phyloP scores from a whole-genome alignment of 2,888 invertebrate genomes.

The Aphidius colemani region DNA sequence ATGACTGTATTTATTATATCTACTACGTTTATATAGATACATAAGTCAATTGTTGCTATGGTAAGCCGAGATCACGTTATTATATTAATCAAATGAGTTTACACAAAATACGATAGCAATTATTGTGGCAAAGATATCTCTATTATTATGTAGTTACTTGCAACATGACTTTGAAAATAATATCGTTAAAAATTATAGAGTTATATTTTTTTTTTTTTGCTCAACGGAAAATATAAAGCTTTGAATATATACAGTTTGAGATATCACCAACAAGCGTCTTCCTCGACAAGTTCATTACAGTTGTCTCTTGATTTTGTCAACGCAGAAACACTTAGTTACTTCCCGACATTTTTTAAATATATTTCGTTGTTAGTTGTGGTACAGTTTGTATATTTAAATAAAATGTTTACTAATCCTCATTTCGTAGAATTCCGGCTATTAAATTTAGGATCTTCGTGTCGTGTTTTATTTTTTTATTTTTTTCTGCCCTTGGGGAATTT shows the following conservation, averaged over 20 bases:
- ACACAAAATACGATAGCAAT: slow-evolving; percentile 21
- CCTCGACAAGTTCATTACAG: slow-evolving; percentile 47
- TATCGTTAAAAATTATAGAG: slow-evolving; percentile 11
- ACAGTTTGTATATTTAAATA: slow-evolving; percentile 36
- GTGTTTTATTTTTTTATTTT: not conserved
- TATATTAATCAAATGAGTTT: slow-evolving; percentile 45
- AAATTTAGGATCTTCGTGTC: slow-evolving; percentile 2
- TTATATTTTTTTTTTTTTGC: not conserved
- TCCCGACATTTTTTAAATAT: slow-evolving; percentile 21
- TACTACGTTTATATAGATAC: slow-evolving; percentile 2
- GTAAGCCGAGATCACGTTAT: slow-evolving; percentile 36
- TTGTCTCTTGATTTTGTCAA: slow-evolving; percentile 21
- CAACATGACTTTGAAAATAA: slow-evolving; percentile 8
- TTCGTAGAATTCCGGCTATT: slow-evolving; percentile 32
- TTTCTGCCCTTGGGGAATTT: slow-evolving; percentile 17
- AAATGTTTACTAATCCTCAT: slow-evolving; percentile 40
- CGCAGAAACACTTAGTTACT: not conserved
- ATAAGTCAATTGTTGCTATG: slow-evolving; percentile 28
- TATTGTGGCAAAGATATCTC: too few relatives aligned
- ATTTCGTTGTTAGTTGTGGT: slow-evolving; percentile 8
- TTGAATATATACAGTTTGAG: slow-evolving; percentile 43
- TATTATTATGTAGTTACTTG: slow-evolving; percentile 4
- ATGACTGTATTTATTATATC: not conserved
- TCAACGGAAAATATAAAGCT: slow-evolving; percentile 12
- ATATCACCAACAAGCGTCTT: slow-evolving; percentile 45